Percentiles rank a stretch among this genome's conserved stretches.
These are phyloP conservation scores for Xyliphius kryptos DNA, from an alignment of 2,113 vertebrate genomes.

Conservation along the genomic window DNA sequence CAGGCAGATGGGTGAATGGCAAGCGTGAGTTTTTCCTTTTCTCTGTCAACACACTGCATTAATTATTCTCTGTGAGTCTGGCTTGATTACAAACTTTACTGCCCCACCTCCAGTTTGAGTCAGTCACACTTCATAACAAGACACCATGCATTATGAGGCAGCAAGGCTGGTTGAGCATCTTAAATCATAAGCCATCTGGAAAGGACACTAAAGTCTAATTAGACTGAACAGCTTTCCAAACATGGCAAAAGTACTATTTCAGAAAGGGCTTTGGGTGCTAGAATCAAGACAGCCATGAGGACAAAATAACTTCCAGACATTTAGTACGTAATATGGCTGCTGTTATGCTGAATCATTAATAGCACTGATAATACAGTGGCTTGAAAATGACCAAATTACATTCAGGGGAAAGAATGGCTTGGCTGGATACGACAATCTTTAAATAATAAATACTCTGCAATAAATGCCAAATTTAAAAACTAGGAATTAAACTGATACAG, in stretches of 20 bases:
- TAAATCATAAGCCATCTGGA: not conserved
- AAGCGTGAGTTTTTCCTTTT: slow-evolving; percentile 1
- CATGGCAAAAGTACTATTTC: not conserved
- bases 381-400: not conserved
- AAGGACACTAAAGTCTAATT: not conserved
- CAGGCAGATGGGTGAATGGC: slow-evolving; percentile 11
- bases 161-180: slow-evolving; percentile 4
- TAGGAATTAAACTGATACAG: too few relatives aligned
- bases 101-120: not conserved
- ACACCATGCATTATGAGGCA: slow-evolving; percentile 1
- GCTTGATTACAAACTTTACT: slow-evolving; percentile 3
- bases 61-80: not conserved
- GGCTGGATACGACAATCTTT: too few relatives aligned
- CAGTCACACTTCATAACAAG: slow-evolving; percentile 24
- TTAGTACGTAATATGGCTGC: not conserved
- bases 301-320: not conserved
- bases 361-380: not conserved
- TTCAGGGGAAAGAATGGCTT: too few relatives aligned
- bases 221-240: not conserved
- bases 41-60: not conserved
- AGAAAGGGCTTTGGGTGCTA: not conserved
- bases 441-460: too few relatives aligned
- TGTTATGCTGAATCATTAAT: not conserved
- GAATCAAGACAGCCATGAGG: not conserved
- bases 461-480: too few relatives aligned